These are phyloP conservation scores for Plebejus argus DNA, from an alignment of 2,888 invertebrate genomes.

Conservation along the genomic window DNA sequence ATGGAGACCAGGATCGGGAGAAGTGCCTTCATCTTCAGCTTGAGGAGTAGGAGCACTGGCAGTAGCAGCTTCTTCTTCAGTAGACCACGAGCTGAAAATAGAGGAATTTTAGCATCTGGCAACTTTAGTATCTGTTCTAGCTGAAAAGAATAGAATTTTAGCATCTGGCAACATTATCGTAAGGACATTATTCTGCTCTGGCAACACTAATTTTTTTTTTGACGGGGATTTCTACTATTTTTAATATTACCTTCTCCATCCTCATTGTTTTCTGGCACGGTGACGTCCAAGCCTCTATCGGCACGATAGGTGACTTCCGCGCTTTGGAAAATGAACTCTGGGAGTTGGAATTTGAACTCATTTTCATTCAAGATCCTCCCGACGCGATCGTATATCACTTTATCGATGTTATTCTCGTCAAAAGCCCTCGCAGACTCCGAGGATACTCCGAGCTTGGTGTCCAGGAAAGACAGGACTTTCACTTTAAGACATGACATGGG, in stretches of 20 bases:
- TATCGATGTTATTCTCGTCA: conserved; percentile 84
- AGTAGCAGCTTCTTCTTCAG: conserved; percentile 91
- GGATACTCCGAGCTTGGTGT: conserved; percentile 83
- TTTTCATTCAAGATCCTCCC: conserved; percentile 87
- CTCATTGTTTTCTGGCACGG: conserved; percentile 77
- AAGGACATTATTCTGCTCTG: background rate
- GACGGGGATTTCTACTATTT: background rate
- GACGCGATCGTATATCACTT: conserved; percentile 87
- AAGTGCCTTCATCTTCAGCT: conserved; percentile 90
- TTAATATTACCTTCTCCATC: conserved; percentile 76
- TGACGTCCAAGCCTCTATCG: conserved; percentile 83
- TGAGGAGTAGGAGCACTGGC: conserved; percentile 88
- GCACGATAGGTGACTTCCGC: conserved; percentile 85
- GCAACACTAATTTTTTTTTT: background rate
- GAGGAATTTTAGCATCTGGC: conserved; percentile 7
- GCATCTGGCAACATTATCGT: too few relatives aligned
- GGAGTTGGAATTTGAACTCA: conserved; percentile 87
- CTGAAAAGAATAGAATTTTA: too few relatives aligned
- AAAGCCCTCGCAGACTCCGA: conserved; percentile 83
- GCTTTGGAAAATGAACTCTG: conserved; percentile 85
- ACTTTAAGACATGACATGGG: conserved; percentile 88
- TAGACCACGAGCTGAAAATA: conserved; percentile 85
- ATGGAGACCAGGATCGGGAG: conserved; percentile 90
- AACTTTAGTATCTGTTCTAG: background rate
- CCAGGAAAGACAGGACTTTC: conserved; percentile 88